phyloP scores from a whole-genome alignment of 2,113 vertebrate species.

The Pituophis catenifer region DNA sequence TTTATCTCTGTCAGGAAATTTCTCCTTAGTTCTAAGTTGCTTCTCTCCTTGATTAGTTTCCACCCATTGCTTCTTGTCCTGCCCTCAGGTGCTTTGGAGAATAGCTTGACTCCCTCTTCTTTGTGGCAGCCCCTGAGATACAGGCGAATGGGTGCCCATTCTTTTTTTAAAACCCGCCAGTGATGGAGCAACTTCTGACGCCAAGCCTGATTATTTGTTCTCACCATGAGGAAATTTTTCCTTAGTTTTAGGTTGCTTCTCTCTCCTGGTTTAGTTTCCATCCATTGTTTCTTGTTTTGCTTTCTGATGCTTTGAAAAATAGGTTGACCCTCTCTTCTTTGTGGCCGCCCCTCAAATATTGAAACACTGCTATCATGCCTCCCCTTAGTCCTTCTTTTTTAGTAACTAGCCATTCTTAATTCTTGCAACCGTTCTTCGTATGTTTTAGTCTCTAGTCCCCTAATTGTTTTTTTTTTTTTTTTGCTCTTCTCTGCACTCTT shows the following conservation, averaged over 20 bases:
- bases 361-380: not conserved
- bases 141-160: too few species aligned
- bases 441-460: not conserved
- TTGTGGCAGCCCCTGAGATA: too few species aligned
- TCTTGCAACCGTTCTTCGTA: not conserved
- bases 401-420: not conserved
- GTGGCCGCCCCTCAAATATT: not conserved
- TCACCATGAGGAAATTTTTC: not conserved
- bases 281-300: not conserved
- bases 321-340: not conserved
- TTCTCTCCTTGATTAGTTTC: not conserved
- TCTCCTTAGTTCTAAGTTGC: not conserved
- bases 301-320: not conserved
- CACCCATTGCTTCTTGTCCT: not conserved
- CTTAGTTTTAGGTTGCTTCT: not conserved
- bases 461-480: not conserved
- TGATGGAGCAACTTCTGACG: not conserved
- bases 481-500: not conserved
- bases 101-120: too few species aligned
- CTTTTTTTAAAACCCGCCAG: too few species aligned
- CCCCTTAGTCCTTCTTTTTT: not conserved
- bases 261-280: not conserved
- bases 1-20: not conserved
- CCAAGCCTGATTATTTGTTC: not conserved
- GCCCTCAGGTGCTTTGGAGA: not conserved